These are phyloP conservation scores for Chaetops frenatus DNA, from an alignment of 2,113 vertebrate genomes.

Conservation along the genomic window DNA sequence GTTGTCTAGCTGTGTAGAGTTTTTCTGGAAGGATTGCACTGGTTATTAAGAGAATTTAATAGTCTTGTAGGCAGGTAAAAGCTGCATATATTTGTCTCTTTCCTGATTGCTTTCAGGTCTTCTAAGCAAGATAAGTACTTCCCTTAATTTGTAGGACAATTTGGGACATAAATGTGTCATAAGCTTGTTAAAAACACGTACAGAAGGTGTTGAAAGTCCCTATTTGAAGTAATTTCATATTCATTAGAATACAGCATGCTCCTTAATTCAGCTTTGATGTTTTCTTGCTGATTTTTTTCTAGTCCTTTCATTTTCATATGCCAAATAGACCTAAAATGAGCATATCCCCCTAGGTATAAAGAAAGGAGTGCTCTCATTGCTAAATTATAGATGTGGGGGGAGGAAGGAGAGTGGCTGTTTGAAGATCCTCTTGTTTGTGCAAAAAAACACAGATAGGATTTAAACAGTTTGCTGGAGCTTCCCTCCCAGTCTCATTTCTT, in stretches of 20 bases:
- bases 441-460: neutral
- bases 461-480: neutral
- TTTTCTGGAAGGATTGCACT: neutral
- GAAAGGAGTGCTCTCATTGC: slow-evolving; percentile 3
- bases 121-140: neutral
- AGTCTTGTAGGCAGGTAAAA: neutral
- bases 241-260: neutral
- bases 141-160: neutral
- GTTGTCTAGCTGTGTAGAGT: neutral
- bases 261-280: slow-evolving; percentile 1
- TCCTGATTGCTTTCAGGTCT: neutral
- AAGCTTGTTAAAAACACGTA: neutral
- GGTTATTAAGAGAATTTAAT: neutral
- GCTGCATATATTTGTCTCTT: neutral
- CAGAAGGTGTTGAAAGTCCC: neutral
- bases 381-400: neutral
- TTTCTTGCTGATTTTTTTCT: slow-evolving; percentile 32
- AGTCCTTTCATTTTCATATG: slow-evolving; percentile 35
- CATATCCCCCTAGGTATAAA: slow-evolving; percentile 1
- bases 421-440: neutral
- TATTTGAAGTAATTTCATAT: neutral
- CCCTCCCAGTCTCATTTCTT: neutral
- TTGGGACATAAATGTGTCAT: neutral
- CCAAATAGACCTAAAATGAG: slow-evolving; percentile 3
- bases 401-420: neutral